Evolutionary conservation across 2,888 invertebrate genomes (phyloP), one percentile per base, ranked within the genome.

Genomic region (Limnephilus auricula): DNA sequence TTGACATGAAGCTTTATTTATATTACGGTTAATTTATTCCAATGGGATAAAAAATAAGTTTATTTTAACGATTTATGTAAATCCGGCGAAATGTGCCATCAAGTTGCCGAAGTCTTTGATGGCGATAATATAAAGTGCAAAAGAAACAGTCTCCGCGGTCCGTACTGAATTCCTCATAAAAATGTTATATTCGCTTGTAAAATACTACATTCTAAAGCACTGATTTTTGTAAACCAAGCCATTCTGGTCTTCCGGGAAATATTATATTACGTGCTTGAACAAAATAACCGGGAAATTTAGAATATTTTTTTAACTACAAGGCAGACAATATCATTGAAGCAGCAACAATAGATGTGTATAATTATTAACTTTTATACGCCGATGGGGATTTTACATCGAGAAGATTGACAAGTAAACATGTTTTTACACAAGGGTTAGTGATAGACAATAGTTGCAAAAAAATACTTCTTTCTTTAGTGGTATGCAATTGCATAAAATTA

Each of bases 181-280:
- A 87, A 80, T 80, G 87, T 87, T 86, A 85, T 80, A 86, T 87
- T 80, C 80, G 13, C 32, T 40, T 90, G 87, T 80, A 90, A 87
- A 86, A 90, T 79, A 37, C 31, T 40, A 79, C 87, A 34, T 80
- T 40, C 34, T 50, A 2, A 50, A 50, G 31, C 30, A 32, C 65
- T 50, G 86, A 45, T 31, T 31, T 86, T 37, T 45, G 18, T 3
- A 65, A 82, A 34, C 82, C 82, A 25, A 83, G 12, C 83, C 15
- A 12, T 82, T 18, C 82, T 82, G 34, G 15, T 5, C 10, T 32
- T 32, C 30, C 0, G 50, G 18, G 50, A 18, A 50, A 50, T 50
- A 50, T 50, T 50, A 18, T 2, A 50, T 18, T 18, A 50, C 5
- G 50, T 50, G 13, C 50, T 15, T 3, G 18, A 3, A 15, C 15